A percentile compares a stretch with the other conserved stretches of the same genome.
These are phyloP conservation scores for Diachasmimorpha longicaudata DNA, from an alignment of 1,140 invertebrate species.

Conservation along the genomic window DNA sequence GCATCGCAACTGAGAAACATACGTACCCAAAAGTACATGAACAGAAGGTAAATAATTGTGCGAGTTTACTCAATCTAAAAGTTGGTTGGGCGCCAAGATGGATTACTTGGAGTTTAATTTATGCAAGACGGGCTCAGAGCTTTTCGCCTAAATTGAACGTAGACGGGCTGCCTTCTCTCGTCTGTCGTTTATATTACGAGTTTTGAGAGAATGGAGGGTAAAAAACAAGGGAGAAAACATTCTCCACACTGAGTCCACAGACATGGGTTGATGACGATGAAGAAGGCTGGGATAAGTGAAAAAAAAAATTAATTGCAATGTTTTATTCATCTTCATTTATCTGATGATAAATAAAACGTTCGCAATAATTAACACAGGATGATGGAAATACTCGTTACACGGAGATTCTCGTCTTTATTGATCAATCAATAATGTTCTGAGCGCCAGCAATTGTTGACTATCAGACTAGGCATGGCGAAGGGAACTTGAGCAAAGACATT, in stretches of 20 bases:
- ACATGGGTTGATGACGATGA: neutral
- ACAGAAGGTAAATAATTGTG: constrained; percentile 31
- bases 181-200: neutral
- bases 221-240: neutral
- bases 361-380: neutral
- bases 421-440: neutral
- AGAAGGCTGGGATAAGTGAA: neutral
- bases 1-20: neutral
- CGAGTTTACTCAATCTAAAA: constrained; percentile 32
- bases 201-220: neutral
- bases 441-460: neutral
- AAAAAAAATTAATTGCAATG: neutral
- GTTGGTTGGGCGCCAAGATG: constrained; percentile 27
- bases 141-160: constrained; percentile 1
- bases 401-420: neutral
- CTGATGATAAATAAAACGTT: neutral
- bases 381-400: neutral
- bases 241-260: neutral
- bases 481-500: neutral
- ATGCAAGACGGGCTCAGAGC: constrained; percentile 24
- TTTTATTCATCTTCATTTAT: neutral
- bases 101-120: constrained; percentile 32
- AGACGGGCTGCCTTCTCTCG: neutral
- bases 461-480: neutral
- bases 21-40: constrained; percentile 3